Evolutionary conservation across 2,113 vertebrate genomes (phyloP).

Genomic region (Zootoca vivipara): DNA sequence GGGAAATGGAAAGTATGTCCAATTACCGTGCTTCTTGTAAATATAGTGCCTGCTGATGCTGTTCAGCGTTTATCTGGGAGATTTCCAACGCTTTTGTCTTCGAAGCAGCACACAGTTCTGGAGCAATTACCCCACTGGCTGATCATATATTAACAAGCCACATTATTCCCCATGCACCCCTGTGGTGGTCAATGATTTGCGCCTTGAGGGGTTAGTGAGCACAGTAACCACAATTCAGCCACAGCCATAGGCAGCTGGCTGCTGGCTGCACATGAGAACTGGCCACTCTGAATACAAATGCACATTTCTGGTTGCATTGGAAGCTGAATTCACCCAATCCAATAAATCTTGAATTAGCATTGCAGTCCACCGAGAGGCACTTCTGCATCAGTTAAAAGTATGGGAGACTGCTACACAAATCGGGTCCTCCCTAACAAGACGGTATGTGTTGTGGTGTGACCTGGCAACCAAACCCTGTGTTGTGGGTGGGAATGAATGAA

Average conservation of each 20-base stretch:
- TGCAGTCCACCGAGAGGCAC: not conserved
- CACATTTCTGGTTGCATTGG: not conserved
- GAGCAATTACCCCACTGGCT: not conserved
- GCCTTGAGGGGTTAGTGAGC: not conserved
- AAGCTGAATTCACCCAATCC: not conserved
- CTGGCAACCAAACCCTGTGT: no score
- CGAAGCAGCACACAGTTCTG: constrained; percentile 1
- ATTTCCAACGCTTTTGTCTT: constrained; percentile 19
- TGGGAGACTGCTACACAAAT: not conserved
- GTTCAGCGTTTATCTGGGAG: not conserved
- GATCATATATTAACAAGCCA: constrained; percentile 25
- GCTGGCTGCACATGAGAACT: not conserved
- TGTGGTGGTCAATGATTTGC: not conserved
- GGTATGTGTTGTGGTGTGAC: no score
- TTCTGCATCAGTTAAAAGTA: not conserved
- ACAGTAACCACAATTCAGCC: not conserved
- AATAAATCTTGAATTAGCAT: not conserved
- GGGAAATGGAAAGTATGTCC: constrained; percentile 43
- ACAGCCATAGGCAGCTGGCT: not conserved
- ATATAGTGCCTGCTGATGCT: constrained; percentile 20
- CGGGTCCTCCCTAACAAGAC: no score
- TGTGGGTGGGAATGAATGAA: no score
- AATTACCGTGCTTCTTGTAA: constrained; percentile 54
- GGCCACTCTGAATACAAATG: not conserved
- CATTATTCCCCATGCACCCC: not conserved